Evolutionary conservation across 2,113 vertebrate species (phyloP), one percentile per base, ranked within the genome.

Genomic region (human (Homo sapiens)): DNA sequence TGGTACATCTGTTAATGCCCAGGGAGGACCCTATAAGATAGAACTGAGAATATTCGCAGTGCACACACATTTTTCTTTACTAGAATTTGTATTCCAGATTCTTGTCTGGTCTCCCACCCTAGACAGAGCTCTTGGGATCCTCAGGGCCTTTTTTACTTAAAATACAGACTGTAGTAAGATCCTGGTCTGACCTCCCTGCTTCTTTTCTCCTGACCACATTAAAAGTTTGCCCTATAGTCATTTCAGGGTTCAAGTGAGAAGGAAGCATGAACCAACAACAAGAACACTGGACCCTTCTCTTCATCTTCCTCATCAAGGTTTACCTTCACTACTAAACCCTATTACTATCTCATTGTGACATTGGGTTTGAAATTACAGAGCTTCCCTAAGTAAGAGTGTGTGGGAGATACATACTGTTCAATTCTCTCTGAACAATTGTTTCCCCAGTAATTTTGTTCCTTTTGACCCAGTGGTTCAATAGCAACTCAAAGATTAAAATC

Each of bases 161-260:
- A 76, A 38, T 48, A 7, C 81, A 89, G 80, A 25, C 35, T 93
- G 2, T 83, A 87, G 30, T 78, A 85, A 95, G 38, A 94, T 38
- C 25, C 64, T 89, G 4, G 38, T 93, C 27, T 83, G 18, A 92
- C 52, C 25, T 78, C 13, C 18, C 40, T 61, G 3, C n/a, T 90
- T 59, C 52, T 96, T 90, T 94, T 94, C 66, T 95, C 23, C 43
- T 66, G 40, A 91, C 70, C 2, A 55, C 76, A 4, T 95, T 87
- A 76, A 72, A 95, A 95, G 59, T 92, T 94, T 94, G 48, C 55
- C 13, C 5, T 79, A 6, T 73, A 45, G 86, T 38, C 61, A 25
- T 96, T 97, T 93, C 27, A 70, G 16, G 8, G 45, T 90, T 90
- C 45, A 83, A 93, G 35, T 97, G 78, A 87, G 16, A 93, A 96